Evolutionary conservation across 2,113 vertebrate species (phyloP).

Genomic region (Lethenteron reissneri): DNA sequence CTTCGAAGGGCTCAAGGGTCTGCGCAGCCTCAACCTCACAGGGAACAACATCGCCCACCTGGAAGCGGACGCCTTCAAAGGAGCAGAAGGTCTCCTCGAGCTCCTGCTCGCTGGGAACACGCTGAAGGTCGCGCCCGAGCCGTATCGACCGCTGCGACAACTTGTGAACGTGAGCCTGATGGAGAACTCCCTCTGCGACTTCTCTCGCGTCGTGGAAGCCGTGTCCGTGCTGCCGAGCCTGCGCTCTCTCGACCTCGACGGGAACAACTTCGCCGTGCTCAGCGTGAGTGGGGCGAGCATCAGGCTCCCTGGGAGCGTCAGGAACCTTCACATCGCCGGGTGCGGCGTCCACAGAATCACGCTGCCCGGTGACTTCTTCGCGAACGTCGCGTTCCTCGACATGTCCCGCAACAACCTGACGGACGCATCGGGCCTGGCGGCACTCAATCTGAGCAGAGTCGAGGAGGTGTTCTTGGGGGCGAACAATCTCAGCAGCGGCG

Average conservation of each 20-base stretch:
- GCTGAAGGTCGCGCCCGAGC: slow-evolving; percentile 15
- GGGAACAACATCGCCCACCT: slow-evolving; percentile 22
- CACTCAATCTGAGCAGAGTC: slow-evolving; percentile 18
- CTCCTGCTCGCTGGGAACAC: slow-evolving; percentile 22
- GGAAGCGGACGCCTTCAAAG: slow-evolving; percentile 14
- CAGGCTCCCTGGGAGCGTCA: slow-evolving; percentile 19
- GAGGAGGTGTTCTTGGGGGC: slow-evolving; percentile 16
- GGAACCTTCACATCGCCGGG: slow-evolving; percentile 17
- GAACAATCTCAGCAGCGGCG: slow-evolving; percentile 19
- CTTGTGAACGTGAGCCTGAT: slow-evolving; percentile 19
- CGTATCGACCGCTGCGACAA: slow-evolving; percentile 17
- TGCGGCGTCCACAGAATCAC: slow-evolving; percentile 24
- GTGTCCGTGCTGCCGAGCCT: slow-evolving; percentile 21
- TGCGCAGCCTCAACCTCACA: slow-evolving; percentile 24
- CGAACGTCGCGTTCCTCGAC: slow-evolving; percentile 19
- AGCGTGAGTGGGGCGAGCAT: slow-evolving; percentile 12
- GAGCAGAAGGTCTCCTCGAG: slow-evolving; percentile 19
- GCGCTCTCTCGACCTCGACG: slow-evolving; percentile 23
- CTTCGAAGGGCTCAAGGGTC: slow-evolving; percentile 23
- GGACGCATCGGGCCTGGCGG: slow-evolving; percentile 14
- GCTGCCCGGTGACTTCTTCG: slow-evolving; percentile 17
- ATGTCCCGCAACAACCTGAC: slow-evolving; percentile 25
- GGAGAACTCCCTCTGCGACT: slow-evolving; percentile 20
- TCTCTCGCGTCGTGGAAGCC: slow-evolving; percentile 19
- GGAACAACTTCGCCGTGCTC: slow-evolving; percentile 24